phyloP scores from a whole-genome alignment of 2,888 invertebrate species.

The Sinhomidia bicolor region DNA sequence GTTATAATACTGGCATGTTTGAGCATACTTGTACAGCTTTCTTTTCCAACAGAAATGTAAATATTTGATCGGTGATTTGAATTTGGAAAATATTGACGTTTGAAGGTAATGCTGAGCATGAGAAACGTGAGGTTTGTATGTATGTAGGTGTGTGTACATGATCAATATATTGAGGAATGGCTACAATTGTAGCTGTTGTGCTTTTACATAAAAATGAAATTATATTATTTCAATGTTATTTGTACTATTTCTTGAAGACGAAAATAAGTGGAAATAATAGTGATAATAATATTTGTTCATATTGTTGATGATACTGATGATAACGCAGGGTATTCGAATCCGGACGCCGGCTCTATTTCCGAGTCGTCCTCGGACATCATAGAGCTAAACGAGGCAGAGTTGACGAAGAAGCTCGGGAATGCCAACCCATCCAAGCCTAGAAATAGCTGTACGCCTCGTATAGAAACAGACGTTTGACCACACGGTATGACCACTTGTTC shows the following conservation, averaged over 20 bases:
- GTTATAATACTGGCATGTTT: too few relatives aligned
- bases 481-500: slow-evolving; percentile 79
- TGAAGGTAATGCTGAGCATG: background rate
- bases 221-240: background rate
- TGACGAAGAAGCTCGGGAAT: slow-evolving; percentile 80
- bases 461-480: slow-evolving; percentile 81
- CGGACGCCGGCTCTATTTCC: slow-evolving; percentile 80
- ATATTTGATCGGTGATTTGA: background rate
- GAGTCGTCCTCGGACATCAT: slow-evolving; percentile 80
- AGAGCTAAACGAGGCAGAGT: slow-evolving; percentile 80
- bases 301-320: slow-evolving; percentile 51
- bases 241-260: background rate
- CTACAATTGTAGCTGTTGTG: too few relatives aligned
- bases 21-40: too few relatives aligned
- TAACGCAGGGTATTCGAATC: slow-evolving; percentile 80
- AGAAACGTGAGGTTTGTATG: background rate
- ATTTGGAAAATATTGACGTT: too few relatives aligned
- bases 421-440: slow-evolving; percentile 80
- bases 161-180: background rate
- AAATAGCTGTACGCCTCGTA: slow-evolving; percentile 80
- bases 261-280: background rate
- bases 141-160: background rate
- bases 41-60: too few relatives aligned
- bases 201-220: background rate
- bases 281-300: slow-evolving; percentile 44